phyloP scores from a whole-genome alignment of 2,113 vertebrate genomes.

The Sporophila hypoxantha region DNA sequence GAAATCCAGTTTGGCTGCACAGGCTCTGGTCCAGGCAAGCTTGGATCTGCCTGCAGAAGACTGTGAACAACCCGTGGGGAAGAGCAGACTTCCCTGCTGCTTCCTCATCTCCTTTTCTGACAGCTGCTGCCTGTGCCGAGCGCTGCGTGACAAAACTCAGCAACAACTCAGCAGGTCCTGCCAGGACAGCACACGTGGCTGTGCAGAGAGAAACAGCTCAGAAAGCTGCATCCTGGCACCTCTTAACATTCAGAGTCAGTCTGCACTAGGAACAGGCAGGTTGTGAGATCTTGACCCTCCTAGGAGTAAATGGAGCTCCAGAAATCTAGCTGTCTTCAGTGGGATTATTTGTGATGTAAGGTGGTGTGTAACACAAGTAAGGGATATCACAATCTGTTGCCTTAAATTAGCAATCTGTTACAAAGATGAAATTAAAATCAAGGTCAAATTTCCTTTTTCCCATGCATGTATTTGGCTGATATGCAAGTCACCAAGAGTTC shows the following conservation, averaged over 20 bases:
- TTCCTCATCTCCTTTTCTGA: not conserved
- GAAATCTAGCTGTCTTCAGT: not conserved
- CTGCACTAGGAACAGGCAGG: not conserved
- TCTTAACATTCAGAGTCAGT: not conserved
- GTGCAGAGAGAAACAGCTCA: not conserved
- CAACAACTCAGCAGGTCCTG: not conserved
- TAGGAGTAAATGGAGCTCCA: not conserved
- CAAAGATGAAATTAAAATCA: conserved; percentile 25
- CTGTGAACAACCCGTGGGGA: not conserved
- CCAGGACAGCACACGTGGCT: not conserved
- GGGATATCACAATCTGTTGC: conserved; percentile 24
- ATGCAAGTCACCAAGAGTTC: conserved; percentile 31
- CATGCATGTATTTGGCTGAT: conserved; percentile 25
- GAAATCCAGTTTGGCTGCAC: not conserved
- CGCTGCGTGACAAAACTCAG: not conserved
- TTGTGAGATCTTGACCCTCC: not conserved
- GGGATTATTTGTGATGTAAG: conserved; percentile 9
- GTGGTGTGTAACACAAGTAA: not conserved
- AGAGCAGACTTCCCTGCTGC: not conserved
- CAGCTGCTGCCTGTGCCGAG: not conserved
- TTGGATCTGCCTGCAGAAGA: not conserved
- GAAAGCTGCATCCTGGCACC: not conserved
- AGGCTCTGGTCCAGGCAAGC: not conserved
- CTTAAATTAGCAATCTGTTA: conserved; percentile 42
- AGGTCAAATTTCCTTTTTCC: conserved; percentile 39